Percentiles rank a stretch among this genome's conserved stretches.
Evolutionary conservation across 2,797 vertebrate genomes (phyloP).

Genomic region (Coregonus suidteri): DNA sequence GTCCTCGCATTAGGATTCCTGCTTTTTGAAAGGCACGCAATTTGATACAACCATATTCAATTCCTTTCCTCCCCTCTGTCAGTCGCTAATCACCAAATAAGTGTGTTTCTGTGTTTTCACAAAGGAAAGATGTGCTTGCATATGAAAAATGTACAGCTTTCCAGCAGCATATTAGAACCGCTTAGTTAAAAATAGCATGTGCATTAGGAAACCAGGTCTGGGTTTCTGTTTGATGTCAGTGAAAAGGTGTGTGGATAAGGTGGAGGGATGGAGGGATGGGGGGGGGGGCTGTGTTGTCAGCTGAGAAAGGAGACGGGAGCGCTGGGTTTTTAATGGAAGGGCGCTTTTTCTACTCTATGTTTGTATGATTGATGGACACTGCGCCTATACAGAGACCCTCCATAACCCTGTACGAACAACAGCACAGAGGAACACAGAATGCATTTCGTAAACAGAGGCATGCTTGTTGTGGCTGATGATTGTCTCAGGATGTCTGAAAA

Average conservation of each 20-base stretch:
- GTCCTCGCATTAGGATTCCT: conserved; percentile 79
- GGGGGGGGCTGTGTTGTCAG: conserved; percentile 67
- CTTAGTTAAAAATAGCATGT: conserved; percentile 84
- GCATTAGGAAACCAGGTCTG: conserved; percentile 79
- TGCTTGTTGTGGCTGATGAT: conserved; percentile 63
- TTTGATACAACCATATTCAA: conserved; percentile 82
- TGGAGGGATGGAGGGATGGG: conserved; percentile 12
- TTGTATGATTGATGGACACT: conserved; percentile 61
- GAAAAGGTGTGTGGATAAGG: conserved; percentile 62
- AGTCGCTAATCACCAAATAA: conserved; percentile 85
- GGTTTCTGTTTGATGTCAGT: conserved; percentile 82
- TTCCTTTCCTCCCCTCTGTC: conserved; percentile 80
- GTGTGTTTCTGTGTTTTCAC: conserved; percentile 85
- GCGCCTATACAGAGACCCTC: conserved; percentile 42
- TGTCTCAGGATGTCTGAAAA: conserved; percentile 60
- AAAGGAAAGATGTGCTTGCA: conserved; percentile 81
- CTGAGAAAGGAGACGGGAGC: conserved; percentile 66
- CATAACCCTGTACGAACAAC: not conserved
- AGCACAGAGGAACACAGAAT: conserved; percentile 38
- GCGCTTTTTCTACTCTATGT: conserved; percentile 58
- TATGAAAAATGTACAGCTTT: conserved; percentile 84
- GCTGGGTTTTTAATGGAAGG: conserved; percentile 68
- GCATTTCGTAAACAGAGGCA: conserved; percentile 64
- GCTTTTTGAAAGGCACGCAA: conserved; percentile 81
- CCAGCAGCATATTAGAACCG: conserved; percentile 83